A percentile compares a stretch with the other conserved stretches of the same genome.
These are phyloP conservation scores for Spisula subtruncata DNA, from an alignment of 2,888 invertebrate genomes.

Conservation along the genomic window DNA sequence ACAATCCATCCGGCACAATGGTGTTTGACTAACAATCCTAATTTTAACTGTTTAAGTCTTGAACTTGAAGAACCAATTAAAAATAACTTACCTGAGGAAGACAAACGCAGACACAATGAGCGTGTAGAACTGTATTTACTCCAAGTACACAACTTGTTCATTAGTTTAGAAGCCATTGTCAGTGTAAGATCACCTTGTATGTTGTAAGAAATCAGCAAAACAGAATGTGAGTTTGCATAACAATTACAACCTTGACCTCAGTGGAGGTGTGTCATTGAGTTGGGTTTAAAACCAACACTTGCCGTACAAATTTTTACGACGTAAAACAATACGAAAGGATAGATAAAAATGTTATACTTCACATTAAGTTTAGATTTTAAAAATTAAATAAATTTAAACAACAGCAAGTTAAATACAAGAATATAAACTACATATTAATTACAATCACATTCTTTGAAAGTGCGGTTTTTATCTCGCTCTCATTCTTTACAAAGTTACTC, in stretches of 20 bases:
- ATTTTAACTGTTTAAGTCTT: too few relatives aligned
- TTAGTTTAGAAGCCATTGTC: neutral
- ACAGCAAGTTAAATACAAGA: too few relatives aligned
- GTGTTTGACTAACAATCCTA: too few relatives aligned
- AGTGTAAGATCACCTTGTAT: neutral
- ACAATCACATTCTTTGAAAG: too few relatives aligned
- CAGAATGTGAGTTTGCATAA: constrained; percentile 50
- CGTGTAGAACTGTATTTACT: constrained; percentile 28
- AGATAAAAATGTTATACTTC: too few relatives aligned
- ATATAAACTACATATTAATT: too few relatives aligned
- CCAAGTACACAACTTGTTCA: constrained; percentile 5
- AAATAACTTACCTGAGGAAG: constrained; percentile 24
- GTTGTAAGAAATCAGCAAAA: neutral
- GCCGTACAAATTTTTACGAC: neutral
- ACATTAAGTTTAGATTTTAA: too few relatives aligned
- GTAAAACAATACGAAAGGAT: too few relatives aligned
- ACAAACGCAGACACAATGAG: constrained; percentile 6
- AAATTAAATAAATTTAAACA: too few relatives aligned
- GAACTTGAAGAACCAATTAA: neutral
- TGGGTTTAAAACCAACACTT: neutral
- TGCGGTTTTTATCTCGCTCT: too few relatives aligned
- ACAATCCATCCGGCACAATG: too few relatives aligned
- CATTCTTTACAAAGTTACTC: too few relatives aligned
- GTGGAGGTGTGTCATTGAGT: constrained; percentile 52
- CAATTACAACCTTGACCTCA: constrained; percentile 57